Evolutionary conservation across 2,888 invertebrate genomes (phyloP), one percentile per base, ranked within the genome.

Genomic region (Orchestes rusci): DNA sequence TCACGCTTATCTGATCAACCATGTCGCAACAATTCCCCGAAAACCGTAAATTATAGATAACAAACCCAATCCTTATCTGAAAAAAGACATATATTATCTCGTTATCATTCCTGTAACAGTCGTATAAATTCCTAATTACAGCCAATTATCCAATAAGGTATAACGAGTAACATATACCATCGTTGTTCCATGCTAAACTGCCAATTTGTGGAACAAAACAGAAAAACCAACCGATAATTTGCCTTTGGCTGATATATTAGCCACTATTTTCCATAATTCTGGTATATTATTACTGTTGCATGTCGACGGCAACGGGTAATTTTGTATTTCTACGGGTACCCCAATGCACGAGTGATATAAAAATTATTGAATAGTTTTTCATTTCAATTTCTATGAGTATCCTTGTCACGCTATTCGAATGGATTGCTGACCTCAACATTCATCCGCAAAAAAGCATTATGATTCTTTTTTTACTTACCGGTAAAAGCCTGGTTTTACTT

Each of bases 241-340:
- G 16, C 40, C 40, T n/a, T n/a, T n/a, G 40, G 16, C 36, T 45
- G 35, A 45, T 45, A 41, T 45, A 41, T 41, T 41, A 37, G 33
- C 32, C 38, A 27, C 37, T 33, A 31, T 45, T 45, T 45, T 45
- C 41, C 45, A 41, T 45, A 45, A 40, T 45, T 41, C 41, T 41
- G 38, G 33, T 45, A 30, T 45, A 34, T 45, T 45, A 45, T 45
- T 45, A 45, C 33, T 32, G 27, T 45, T 45, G 45, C 45, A 37
- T 45, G 41, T 45, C 38, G 37, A 41, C 37, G 37, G 36, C 38
- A 41, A 18, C 45, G 33, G 40, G 41, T 45, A 45, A 45, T 45
- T 45, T 45, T 33, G 33, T 45, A 45, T 39, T 45, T 45, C 45
- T 37, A 43, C 42, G 40, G 32, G 32, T 32, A 32, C 15, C 32